These are phyloP conservation scores for Stictonetta naevosa DNA, from an alignment of 2,113 vertebrate species.

Conservation along the genomic window DNA sequence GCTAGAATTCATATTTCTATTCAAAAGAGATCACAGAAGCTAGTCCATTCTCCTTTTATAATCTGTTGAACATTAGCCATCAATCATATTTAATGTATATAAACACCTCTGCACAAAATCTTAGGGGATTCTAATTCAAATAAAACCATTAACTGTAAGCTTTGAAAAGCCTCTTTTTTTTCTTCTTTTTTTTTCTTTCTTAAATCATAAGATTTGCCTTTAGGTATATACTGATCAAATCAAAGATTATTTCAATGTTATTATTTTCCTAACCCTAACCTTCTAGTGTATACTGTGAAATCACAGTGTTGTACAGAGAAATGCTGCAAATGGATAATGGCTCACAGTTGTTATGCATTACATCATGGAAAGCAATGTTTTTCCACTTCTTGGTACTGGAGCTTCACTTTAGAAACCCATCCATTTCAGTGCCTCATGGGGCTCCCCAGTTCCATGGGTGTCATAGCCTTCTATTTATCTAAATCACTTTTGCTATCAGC, in stretches of 20 bases:
- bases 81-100: conserved; percentile 28
- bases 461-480: conserved; percentile 31
- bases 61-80: conserved; percentile 6
- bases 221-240: conserved; percentile 13
- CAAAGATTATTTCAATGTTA: conserved; percentile 17
- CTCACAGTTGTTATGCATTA: conserved; percentile 15
- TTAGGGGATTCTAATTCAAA: conserved; percentile 16
- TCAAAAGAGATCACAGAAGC: neutral
- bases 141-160: neutral
- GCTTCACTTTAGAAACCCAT: conserved; percentile 17
- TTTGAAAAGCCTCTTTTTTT: neutral
- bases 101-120: conserved; percentile 29
- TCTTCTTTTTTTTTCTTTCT: neutral
- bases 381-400: neutral
- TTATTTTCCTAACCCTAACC: conserved; percentile 40
- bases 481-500: conserved; percentile 47
- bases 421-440: neutral
- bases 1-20: neutral
- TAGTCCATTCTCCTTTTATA: neutral
- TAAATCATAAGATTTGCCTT: neutral
- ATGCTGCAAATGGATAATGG: conserved; percentile 16
- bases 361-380: neutral
- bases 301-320: neutral
- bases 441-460: neutral
- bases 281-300: conserved; percentile 14